Evolutionary conservation across 2,888 invertebrate genomes (phyloP).

Genomic region (Allophyes oxyacanthae): DNA sequence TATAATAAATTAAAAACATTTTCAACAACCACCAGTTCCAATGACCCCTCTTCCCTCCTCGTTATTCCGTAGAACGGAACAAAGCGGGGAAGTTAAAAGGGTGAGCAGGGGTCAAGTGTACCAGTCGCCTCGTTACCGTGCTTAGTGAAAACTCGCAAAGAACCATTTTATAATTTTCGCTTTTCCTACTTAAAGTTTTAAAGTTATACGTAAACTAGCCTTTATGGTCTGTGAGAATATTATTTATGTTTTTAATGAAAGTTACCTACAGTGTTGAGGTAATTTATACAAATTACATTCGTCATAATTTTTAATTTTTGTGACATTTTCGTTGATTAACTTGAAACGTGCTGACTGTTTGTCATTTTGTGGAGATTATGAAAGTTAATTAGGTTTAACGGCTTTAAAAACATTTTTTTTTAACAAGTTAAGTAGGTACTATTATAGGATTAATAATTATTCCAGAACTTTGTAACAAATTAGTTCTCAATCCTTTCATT

Average conservation of each 20-base stretch:
- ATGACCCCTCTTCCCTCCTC: constrained; percentile 34
- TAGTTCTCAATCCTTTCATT: no score
- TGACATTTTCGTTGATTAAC: constrained; percentile 41
- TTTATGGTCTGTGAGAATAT: constrained; percentile 39
- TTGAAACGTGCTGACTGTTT: constrained; percentile 33
- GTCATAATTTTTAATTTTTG: constrained; percentile 41
- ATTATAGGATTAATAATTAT: no score
- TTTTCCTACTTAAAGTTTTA: constrained; percentile 49
- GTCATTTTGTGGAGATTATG: constrained; percentile 34
- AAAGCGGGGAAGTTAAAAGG: constrained; percentile 26
- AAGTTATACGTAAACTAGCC: constrained; percentile 46
- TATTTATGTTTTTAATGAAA: constrained; percentile 49
- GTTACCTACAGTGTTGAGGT: constrained; percentile 24
- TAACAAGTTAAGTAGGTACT: background rate
- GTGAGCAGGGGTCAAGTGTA: constrained; percentile 48
- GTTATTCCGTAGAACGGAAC: constrained; percentile 29
- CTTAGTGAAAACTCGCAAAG: constrained; percentile 66
- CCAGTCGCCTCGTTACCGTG: constrained; percentile 55
- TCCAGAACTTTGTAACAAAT: no score
- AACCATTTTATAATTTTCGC: constrained; percentile 68
- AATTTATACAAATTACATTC: constrained; percentile 47
- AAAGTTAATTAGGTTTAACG: constrained; percentile 34
- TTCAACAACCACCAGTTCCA: constrained; percentile 54
- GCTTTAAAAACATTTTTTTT: constrained; percentile 25
- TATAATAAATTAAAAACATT: constrained; percentile 72